Evolutionary conservation across 2,888 invertebrate genomes (phyloP), one percentile per base, ranked within the genome.

Genomic region (Druceiella hillmani): DNA sequence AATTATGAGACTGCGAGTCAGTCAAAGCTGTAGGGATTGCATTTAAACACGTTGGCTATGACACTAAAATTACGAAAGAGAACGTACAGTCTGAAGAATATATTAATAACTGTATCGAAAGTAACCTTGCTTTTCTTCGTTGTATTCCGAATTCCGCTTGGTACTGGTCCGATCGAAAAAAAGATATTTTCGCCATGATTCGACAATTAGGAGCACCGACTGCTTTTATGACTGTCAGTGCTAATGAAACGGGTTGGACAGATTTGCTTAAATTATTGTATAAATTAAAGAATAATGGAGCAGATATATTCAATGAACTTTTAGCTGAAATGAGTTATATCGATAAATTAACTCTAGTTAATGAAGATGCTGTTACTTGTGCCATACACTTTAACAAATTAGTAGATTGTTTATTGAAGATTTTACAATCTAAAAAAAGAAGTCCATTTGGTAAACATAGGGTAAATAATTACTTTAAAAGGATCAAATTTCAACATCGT

Each of bases 131-230:
- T n/a, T n/a, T n/a, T n/a, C n/a, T n/a, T n/a, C n/a, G n/a, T n/a
- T n/a, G n/a, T n/a, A n/a, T n/a, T n/a, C n/a, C n/a, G n/a, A n/a
- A n/a, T n/a, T n/a, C n/a, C n/a, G n/a, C n/a, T n/a, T n/a, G n/a
- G n/a, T n/a, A n/a, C n/a, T n/a, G n/a, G n/a, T n/a, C n/a, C n/a
- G n/a, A n/a, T n/a, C n/a, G n/a, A n/a, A n/a, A n/a, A n/a, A n/a
- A n/a, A n/a, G n/a, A n/a, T n/a, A n/a, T n/a, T n/a, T n/a, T n/a
- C n/a, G n/a, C n/a, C n/a, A n/a, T n/a, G n/a, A n/a, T 56, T 15
- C 14, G 54, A 11, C 53, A 56, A 39, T 33, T 50, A 10, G 53
- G 53, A 13, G 54, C 50, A 38, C 55, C 53, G 15, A 54, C 54
- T 5, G 17, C 43, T 3, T 55, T 56, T 42, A 9, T 54, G 13